A percentile compares a stretch with the other conserved stretches of the same genome.
Conservation (phyloP, 2,797 vertebrate species). For the Lateolabrax maculatus region DNA sequence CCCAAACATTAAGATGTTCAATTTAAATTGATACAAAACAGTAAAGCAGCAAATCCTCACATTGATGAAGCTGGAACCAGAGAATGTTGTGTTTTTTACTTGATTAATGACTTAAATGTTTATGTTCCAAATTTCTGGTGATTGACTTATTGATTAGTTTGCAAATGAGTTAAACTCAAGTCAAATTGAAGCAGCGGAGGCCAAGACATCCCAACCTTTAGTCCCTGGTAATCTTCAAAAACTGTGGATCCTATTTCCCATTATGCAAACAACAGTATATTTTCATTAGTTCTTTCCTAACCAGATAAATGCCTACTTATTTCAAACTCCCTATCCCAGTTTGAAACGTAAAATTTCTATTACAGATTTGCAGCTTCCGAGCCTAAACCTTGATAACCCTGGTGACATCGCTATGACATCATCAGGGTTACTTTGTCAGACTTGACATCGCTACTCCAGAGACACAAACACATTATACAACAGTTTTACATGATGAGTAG, state of each 20-base stretch:
- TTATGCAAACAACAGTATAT: background rate
- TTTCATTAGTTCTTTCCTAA: background rate
- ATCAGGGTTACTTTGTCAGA: background rate
- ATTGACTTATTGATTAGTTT: background rate
- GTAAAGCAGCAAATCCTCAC: background rate
- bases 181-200: background rate
- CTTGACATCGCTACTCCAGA: background rate
- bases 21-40: background rate
- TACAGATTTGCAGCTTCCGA: background rate
- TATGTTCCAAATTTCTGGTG: background rate
- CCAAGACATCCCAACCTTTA: background rate
- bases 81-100: background rate
- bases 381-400: background rate
- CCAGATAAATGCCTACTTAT: background rate
- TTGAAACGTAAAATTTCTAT: background rate
- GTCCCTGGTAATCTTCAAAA: background rate
- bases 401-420: background rate
- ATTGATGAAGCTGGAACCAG: background rate
- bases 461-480: background rate
- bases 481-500: background rate
- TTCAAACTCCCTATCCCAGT: background rate
- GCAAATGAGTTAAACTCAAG: background rate
- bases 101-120: background rate
- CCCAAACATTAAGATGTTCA: too few relatives aligned
- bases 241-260: constrained; percentile 1